These are phyloP conservation scores for Cylas formicarius DNA, from an alignment of 1,140 invertebrate species.

Conservation along the genomic window DNA sequence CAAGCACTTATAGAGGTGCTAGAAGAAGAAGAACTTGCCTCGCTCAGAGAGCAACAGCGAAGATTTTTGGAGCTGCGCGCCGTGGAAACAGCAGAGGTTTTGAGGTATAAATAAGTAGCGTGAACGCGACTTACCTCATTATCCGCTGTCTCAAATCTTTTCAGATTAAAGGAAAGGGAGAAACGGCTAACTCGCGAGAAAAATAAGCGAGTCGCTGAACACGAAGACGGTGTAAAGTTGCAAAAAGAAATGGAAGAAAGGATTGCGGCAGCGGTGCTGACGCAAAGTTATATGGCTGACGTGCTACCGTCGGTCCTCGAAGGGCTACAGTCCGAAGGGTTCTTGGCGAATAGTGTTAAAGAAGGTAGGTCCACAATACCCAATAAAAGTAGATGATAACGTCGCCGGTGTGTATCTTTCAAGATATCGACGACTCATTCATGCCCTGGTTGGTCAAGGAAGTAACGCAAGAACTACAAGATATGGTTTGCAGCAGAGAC, in stretches of 20 bases:
- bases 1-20: conserved; percentile 77
- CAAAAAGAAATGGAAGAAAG: conserved; percentile 69
- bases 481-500: conserved; percentile 68
- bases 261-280: conserved; percentile 70
- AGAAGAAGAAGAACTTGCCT: conserved; percentile 68
- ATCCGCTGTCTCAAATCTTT: conserved; percentile 8
- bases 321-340: conserved; percentile 67
- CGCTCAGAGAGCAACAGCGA: conserved; percentile 68
- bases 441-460: conserved; percentile 84
- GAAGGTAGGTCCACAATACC: conserved; percentile 45
- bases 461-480: conserved; percentile 70
- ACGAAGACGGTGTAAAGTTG: conserved; percentile 47
- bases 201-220: conserved; percentile 51
- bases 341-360: conserved; percentile 63
- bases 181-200: conserved; percentile 48
- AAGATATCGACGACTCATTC: conserved; percentile 69
- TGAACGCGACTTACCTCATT: background rate
- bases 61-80: conserved; percentile 68
- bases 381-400: background rate
- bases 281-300: conserved; percentile 75
- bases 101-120: conserved; percentile 41
- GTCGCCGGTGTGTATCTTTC: conserved; percentile 25
- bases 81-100: conserved; percentile 69
- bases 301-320: conserved; percentile 76
- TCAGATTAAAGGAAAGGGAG: conserved; percentile 61